Conservation (phyloP, 2,797 vertebrate species). For the Odontamblyopus lacepedii region DNA sequence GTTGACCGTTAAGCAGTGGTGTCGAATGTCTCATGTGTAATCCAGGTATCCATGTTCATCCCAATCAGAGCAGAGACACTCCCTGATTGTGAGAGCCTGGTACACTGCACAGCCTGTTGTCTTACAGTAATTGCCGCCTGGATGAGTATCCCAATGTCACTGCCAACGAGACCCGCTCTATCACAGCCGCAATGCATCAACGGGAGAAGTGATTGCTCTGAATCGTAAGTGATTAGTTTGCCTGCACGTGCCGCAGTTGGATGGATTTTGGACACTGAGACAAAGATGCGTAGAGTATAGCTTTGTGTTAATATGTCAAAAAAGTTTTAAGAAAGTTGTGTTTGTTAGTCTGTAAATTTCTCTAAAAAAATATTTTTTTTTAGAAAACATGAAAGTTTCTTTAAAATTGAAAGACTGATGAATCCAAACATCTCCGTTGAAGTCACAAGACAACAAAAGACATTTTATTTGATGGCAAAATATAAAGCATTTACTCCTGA, state of each 20-base stretch:
- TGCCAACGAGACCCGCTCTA: slow-evolving; percentile 53
- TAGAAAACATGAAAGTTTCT: too few species aligned
- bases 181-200: slow-evolving; percentile 61
- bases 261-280: slow-evolving; percentile 66
- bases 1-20: slow-evolving; percentile 19
- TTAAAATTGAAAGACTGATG: too few species aligned
- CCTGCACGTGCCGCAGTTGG: slow-evolving; percentile 60
- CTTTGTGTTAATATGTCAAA: background rate
- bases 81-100: slow-evolving; percentile 49
- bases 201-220: slow-evolving; percentile 70
- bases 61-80: slow-evolving; percentile 23
- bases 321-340: background rate
- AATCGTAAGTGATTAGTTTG: slow-evolving; percentile 73
- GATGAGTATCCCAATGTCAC: slow-evolving; percentile 49
- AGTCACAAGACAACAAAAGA: too few species aligned
- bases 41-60: slow-evolving; percentile 10
- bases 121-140: slow-evolving; percentile 59
- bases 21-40: slow-evolving; percentile 6
- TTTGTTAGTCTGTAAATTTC: background rate
- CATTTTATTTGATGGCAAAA: too few species aligned
- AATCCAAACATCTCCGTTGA: too few species aligned
- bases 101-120: slow-evolving; percentile 51
- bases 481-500: too few species aligned
- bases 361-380: too few species aligned
- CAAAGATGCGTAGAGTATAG: slow-evolving; percentile 36